Base-by-base conservation (phyloP, 2,888 invertebrate species). In the Oligia strigilis region DNA sequence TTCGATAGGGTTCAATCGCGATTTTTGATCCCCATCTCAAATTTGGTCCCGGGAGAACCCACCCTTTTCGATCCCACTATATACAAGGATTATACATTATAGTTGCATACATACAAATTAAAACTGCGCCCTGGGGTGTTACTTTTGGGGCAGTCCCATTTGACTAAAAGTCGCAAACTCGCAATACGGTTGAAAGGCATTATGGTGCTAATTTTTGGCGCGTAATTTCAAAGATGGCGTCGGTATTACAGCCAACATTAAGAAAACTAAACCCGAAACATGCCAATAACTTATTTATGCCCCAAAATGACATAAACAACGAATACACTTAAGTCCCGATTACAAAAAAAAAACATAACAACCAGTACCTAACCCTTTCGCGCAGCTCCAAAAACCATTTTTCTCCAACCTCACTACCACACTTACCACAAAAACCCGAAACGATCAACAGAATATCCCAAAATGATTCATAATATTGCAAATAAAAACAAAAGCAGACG, bases 21-120 rank as follows among this genome's bases (percentile, higher is more conserved):
- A 95, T 95, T 95, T 95, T 95, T 95, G 95, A 94, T 91, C 93
- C 91, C 94, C 92, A 93, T 94, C 94, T 94, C 93, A 91, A 93
- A 95, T 92, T 92, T 91, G 91, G 93, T 95, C 96, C 95, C 96
- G 88, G 82, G 95, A 93, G 96, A 88, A 83, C 90, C 90, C 92
- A 93, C 95, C 96, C 95, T 94, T 89, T 93, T 90, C 87, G 90
- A 87, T 89, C 85, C 83, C 91, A 91, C 87, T 93, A 93, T 89
- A 90, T 93, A 92, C 93, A 90, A 90, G 89, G 90, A 89, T 87
- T 87, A 77, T 89, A 95, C 94, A 95, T 94, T 95, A 91, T 89
- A 92, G 87, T 92, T 93, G 93, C 93, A 93, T 95, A 94, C 93
- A 94, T 95, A 93, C 77, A 88, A 93, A 92, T 93, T 92, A 92